These are phyloP conservation scores for Hecatera dysodea DNA, from an alignment of 2,888 invertebrate species.

Conservation along the genomic window DNA sequence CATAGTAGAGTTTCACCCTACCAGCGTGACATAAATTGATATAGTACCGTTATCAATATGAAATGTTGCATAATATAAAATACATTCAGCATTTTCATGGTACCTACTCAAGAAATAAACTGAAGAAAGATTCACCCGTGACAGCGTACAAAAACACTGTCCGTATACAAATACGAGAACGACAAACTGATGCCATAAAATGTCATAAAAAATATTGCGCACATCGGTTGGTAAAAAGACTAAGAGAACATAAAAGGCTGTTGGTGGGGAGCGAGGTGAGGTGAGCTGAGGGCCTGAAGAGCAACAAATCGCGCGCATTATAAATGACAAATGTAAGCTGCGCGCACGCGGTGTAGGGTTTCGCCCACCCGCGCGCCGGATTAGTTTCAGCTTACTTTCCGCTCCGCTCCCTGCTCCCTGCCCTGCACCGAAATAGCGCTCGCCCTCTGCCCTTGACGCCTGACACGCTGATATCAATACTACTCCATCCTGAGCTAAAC, in stretches of 20 bases:
- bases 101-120: constrained; percentile 55
- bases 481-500: constrained; percentile 44
- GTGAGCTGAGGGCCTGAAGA: constrained; percentile 83
- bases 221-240: constrained; percentile 84
- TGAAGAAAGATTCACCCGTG: constrained; percentile 55
- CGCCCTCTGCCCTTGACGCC: constrained; percentile 86
- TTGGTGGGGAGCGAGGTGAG: constrained; percentile 66
- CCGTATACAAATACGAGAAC: constrained; percentile 69
- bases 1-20: background rate
- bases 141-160: constrained; percentile 65
- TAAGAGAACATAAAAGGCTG: constrained; percentile 86
- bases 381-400: constrained; percentile 90
- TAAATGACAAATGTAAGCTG: constrained; percentile 90
- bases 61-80: constrained; percentile 57
- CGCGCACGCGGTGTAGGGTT: constrained; percentile 87
- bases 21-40: constrained; percentile 42
- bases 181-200: constrained; percentile 82
- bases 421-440: constrained; percentile 72
- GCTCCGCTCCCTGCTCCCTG: constrained; percentile 74
- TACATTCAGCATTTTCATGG: constrained; percentile 54
- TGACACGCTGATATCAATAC: constrained; percentile 82
- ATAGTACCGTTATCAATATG: constrained; percentile 45
- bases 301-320: constrained; percentile 91
- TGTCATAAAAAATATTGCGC: constrained; percentile 84
- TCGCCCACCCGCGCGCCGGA: constrained; percentile 88